Percentiles rank a stretch among this genome's conserved stretches.
These are phyloP conservation scores for Mobula hypostoma DNA, from an alignment of 2,113 vertebrate species.

Conservation along the genomic window DNA sequence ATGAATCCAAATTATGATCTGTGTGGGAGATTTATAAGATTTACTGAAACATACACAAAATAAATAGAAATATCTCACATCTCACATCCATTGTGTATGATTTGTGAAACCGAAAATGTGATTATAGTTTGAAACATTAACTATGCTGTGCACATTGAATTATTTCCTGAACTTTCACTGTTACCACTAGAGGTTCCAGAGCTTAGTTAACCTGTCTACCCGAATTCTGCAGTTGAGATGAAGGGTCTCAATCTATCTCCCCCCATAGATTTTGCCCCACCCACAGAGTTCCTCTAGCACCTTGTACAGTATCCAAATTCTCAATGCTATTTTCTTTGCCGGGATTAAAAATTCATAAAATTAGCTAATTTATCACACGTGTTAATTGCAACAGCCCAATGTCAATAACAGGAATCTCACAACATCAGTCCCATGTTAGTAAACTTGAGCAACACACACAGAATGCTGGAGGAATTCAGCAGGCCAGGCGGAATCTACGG, in stretches of 20 bases:
- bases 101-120: neutral
- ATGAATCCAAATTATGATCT: neutral
- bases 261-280: too few relatives aligned
- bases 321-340: neutral
- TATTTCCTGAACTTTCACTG: neutral
- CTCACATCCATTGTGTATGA: neutral
- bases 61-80: neutral
- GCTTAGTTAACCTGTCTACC: neutral
- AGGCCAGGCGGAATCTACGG: too few relatives aligned
- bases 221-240: neutral
- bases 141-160: neutral
- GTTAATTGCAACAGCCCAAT: neutral
- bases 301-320: too few relatives aligned
- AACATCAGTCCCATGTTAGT: neutral
- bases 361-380: neutral
- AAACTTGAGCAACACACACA: too few relatives aligned
- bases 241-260: too few relatives aligned
- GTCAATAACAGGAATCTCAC: neutral
- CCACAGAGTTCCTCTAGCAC: too few relatives aligned
- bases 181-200: neutral
- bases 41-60: neutral
- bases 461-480: too few relatives aligned
- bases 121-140: slow-evolving; percentile 11
- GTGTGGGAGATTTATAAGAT: neutral
- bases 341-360: neutral